phyloP scores from a whole-genome alignment of 1,140 invertebrate species.

The Macrobrachium nipponense region DNA sequence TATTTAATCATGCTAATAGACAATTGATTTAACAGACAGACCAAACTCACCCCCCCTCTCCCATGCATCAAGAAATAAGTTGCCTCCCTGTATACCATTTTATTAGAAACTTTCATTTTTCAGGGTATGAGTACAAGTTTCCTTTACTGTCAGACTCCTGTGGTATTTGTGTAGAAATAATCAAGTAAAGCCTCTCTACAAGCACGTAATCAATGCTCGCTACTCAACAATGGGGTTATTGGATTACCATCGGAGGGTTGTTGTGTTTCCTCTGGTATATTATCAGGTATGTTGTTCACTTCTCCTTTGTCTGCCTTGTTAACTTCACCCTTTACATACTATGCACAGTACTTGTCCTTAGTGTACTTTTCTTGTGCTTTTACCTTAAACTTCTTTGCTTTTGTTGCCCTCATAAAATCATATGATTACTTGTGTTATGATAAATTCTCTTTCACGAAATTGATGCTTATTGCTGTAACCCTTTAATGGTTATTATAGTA shows the following conservation, averaged over 20 bases:
- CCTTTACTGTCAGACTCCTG: slow-evolving; percentile 33
- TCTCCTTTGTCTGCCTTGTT: neutral
- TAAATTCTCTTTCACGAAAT: too few relatives aligned
- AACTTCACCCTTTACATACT: too few relatives aligned
- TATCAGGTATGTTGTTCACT: slow-evolving; percentile 35
- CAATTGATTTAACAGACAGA: too few relatives aligned
- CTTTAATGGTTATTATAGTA: too few relatives aligned
- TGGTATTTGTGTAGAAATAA: slow-evolving; percentile 41
- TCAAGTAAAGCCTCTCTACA: slow-evolving; percentile 27
- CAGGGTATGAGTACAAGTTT: slow-evolving; percentile 48
- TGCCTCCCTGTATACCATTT: neutral
- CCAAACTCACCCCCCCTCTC: too few relatives aligned
- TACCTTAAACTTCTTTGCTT: too few relatives aligned
- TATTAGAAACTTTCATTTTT: neutral
- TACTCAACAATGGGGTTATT: slow-evolving; percentile 43
- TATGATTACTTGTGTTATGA: too few relatives aligned
- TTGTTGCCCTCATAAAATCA: too few relatives aligned
- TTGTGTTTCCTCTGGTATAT: slow-evolving; percentile 27
- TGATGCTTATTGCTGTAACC: too few relatives aligned
- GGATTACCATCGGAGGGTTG: slow-evolving; percentile 28
- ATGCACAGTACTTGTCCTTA: too few relatives aligned
- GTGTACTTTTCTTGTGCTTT: too few relatives aligned
- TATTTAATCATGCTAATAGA: neutral
- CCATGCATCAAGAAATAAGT: neutral
- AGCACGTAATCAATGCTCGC: slow-evolving; percentile 40